Base-by-base conservation (phyloP, 2,797 vertebrate genomes). In the Sphenodon punctatus region DNA sequence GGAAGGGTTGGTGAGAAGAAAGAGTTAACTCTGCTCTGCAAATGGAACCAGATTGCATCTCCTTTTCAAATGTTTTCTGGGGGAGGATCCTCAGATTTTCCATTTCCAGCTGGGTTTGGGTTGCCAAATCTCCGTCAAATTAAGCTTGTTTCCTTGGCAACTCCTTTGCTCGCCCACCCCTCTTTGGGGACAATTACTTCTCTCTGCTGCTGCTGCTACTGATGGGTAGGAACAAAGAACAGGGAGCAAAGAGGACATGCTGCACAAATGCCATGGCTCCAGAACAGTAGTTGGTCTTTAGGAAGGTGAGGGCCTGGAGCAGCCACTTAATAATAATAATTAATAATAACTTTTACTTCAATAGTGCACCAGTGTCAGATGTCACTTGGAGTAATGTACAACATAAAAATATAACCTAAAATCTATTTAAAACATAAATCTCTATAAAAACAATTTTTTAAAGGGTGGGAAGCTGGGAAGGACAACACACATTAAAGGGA, bases 111-210 rank as follows among this genome's bases (percentile, higher is more conserved):
- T 90, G 88, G 88, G 78, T 77, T 89, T 91, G 80, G 82, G 66
- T 87, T 90, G 90, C 90, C 89, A 93, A 86, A 89, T 92, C 83
- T 88, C 86, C 92, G 82, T 90, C 90, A 90, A 88, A 88, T 81
- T 66, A 78, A 85, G 46, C 66, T 68, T 0, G 88, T 93, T 89
- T 83, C 92, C 92, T 38, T 89, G 86, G 92, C 90, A 92, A 93
- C 88, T 68, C 61, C 90, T 82, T 91, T 55, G 17, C 39, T 84
- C 75, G 89, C 66, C 88, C 82, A 88, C 88, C 90, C 86, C 56
- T 83, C 67, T 73, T 61, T 79, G 65, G 69, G 88, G 88, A 91
- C 89, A 89, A 89, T 89, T 76, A 36, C 84, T 89, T 48, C 70
- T 86, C 74, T 86, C 70, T 86, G 59, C 75, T 85, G 68, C 45